Evolutionary conservation across 2,113 vertebrate species (phyloP).

Genomic region (Archocentrus centrarchus): DNA sequence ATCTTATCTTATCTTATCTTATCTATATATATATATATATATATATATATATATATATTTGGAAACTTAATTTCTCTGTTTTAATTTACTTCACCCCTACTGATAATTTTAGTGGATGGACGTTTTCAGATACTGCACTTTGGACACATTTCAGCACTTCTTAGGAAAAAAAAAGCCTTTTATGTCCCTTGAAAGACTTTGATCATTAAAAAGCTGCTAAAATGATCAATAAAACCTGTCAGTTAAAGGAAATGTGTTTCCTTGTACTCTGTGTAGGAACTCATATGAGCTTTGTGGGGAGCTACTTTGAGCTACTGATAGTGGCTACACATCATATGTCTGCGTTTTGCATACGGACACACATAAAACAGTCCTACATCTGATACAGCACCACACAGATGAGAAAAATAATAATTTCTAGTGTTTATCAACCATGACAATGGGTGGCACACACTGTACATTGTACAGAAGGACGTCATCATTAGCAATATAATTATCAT

Average conservation of each 20-base stretch:
- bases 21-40: no score
- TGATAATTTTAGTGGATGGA: not conserved
- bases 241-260: not conserved
- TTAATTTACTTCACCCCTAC: not conserved
- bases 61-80: no score
- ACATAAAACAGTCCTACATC: not conserved
- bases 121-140: no score
- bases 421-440: slow-evolving; percentile 20
- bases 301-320: not conserved
- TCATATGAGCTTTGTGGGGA: not conserved
- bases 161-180: not conserved
- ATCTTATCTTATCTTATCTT: no score
- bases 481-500: slow-evolving; percentile 48
- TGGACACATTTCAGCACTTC: no score
- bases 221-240: not conserved
- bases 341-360: not conserved
- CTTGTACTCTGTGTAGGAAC: not conserved
- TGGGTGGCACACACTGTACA: not conserved
- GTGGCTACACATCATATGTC: no score
- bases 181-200: not conserved
- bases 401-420: not conserved
- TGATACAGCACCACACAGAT: not conserved
- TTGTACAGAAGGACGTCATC: slow-evolving; percentile 41
- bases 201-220: not conserved
- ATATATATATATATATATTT: not conserved